A percentile compares a stretch with the other conserved stretches of the same genome.
Evolutionary conservation across 2,797 vertebrate species (phyloP).

Genomic region (Gorsachius magnificus): DNA sequence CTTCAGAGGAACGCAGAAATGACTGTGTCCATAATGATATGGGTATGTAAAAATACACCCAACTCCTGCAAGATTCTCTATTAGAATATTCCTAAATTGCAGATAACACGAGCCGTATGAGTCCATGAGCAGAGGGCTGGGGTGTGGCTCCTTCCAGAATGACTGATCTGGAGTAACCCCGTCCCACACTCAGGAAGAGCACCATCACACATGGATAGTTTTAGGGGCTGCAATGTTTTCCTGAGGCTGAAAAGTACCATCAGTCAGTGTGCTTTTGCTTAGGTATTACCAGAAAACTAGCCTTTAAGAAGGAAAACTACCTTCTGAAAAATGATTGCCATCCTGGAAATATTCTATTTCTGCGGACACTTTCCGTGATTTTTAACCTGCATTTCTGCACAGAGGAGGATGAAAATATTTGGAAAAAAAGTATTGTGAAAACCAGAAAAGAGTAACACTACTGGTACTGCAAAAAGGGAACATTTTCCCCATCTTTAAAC

Average conservation of each 20-base stretch:
- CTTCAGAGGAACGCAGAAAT: neutral
- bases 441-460: neutral
- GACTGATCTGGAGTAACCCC: neutral
- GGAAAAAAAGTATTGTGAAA: fast-evolving
- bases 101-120: neutral
- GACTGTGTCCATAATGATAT: fast-evolving
- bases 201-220: fast-evolving
- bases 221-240: neutral
- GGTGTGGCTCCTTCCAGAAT: neutral
- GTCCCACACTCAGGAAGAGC: neutral
- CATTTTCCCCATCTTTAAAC: neutral
- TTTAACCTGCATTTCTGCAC: neutral
- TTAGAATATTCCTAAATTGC: neutral
- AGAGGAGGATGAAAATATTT: neutral
- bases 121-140: neutral
- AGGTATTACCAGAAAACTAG: neutral
- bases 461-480: neutral
- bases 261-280: neutral
- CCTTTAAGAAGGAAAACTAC: neutral
- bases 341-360: neutral
- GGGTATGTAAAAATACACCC: neutral
- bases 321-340: neutral
- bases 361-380: neutral
- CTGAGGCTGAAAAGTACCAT: fast-evolving
- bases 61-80: neutral